Conservation (phyloP, 2,888 invertebrate species). For the Augiades crinisus region DNA sequence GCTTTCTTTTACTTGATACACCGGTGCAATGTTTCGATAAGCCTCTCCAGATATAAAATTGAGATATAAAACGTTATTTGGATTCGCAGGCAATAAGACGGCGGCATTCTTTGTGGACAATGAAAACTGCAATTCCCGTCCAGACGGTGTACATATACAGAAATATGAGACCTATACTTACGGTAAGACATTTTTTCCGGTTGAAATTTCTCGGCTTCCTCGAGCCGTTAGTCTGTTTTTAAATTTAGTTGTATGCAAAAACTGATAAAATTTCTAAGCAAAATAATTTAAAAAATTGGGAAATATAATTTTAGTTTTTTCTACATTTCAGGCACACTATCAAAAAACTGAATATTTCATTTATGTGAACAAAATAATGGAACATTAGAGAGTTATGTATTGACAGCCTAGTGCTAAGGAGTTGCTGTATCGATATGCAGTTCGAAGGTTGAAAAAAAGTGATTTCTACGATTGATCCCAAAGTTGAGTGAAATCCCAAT, state of each 20-base stretch:
- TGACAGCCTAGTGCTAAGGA: too few relatives aligned
- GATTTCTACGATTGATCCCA: too few relatives aligned
- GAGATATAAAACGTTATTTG: slow-evolving; percentile 71
- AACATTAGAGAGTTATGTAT: too few relatives aligned
- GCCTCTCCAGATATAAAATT: slow-evolving; percentile 58
- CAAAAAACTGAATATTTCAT: too few relatives aligned
- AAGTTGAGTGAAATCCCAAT: too few relatives aligned
- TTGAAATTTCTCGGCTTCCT: background rate
- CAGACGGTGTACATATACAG: background rate
- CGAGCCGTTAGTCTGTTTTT: too few relatives aligned
- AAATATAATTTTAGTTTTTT: too few relatives aligned
- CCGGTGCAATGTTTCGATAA: background rate
- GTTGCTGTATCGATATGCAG: too few relatives aligned
- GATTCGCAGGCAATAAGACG: slow-evolving; percentile 68
- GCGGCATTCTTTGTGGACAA: slow-evolving; percentile 65
- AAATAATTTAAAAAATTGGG: too few relatives aligned
- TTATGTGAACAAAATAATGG: too few relatives aligned
- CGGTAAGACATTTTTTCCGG: background rate
- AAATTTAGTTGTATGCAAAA: background rate
- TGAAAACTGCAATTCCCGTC: slow-evolving; percentile 57
- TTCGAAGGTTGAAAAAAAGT: too few relatives aligned
- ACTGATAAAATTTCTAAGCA: background rate
- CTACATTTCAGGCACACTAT: too few relatives aligned
- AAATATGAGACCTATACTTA: slow-evolving; percentile 13
- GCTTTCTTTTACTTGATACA: background rate